These are phyloP conservation scores for Cyphotilapia sp. DNA, from an alignment of 2,113 vertebrate genomes.

Conservation along the genomic window DNA sequence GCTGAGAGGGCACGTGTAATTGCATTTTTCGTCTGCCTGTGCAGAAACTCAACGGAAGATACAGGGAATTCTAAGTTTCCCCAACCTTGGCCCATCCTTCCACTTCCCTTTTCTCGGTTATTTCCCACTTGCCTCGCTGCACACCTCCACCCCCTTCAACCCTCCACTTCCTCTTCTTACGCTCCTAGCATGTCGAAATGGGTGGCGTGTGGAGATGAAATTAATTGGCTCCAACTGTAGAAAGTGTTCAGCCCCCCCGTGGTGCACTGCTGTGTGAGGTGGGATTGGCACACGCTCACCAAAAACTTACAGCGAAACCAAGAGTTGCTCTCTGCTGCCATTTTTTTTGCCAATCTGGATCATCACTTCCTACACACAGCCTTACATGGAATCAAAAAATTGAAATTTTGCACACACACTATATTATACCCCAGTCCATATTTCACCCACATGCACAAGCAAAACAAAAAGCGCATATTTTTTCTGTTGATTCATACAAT, in stretches of 20 bases:
- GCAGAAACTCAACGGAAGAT: constrained; percentile 56
- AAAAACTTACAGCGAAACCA: constrained; percentile 25
- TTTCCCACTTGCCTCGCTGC: constrained; percentile 34
- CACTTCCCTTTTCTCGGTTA: constrained; percentile 32
- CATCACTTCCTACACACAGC: neutral
- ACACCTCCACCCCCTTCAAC: constrained; percentile 20
- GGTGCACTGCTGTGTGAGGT: constrained; percentile 25
- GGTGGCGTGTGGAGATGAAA: constrained; percentile 60
- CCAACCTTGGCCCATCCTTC: constrained; percentile 26
- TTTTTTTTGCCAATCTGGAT: constrained; percentile 20
- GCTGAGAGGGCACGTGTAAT: constrained; percentile 68
- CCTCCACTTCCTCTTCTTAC: constrained; percentile 21
- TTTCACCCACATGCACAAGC: neutral
- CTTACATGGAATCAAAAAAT: neutral
- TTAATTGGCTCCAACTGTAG: constrained; percentile 72
- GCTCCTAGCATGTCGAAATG: constrained; percentile 61
- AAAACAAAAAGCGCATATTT: neutral
- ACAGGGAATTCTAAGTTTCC: constrained; percentile 53
- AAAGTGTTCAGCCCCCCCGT: constrained; percentile 50
- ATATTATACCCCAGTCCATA: neutral
- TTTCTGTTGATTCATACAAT: constrained; percentile 15
- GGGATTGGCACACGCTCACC: constrained; percentile 16
- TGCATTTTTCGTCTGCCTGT: constrained; percentile 61
- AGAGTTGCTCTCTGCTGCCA: constrained; percentile 15
- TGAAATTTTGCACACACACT: neutral